Evolutionary conservation across 2,113 vertebrate genomes (phyloP).

Genomic region (Hemibagrus wyckioides): DNA sequence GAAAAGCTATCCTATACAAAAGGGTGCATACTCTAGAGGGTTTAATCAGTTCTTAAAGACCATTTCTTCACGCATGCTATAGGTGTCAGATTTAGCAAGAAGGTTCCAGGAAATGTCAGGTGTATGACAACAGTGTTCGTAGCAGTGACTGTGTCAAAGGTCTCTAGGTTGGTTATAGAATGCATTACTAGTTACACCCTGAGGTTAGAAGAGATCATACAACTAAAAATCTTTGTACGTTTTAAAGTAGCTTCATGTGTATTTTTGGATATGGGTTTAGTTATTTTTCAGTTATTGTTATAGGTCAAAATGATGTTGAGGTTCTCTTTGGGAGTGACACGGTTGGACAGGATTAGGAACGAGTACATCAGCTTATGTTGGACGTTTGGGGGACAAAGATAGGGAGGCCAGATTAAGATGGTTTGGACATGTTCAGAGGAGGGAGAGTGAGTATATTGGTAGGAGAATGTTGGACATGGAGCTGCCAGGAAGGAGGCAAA

Average conservation of each 20-base stretch:
- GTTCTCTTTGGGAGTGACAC: too few species aligned
- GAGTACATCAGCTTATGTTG: too few species aligned
- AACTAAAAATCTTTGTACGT: not conserved
- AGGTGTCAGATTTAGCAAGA: not conserved
- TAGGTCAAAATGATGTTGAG: too few species aligned
- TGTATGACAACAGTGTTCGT: not conserved
- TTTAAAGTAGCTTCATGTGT: not conserved
- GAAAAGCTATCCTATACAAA: not conserved
- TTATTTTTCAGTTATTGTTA: not conserved
- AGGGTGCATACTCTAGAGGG: not conserved
- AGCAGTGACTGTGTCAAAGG: not conserved
- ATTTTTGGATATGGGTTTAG: not conserved
- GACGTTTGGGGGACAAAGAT: too few species aligned
- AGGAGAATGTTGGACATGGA: too few species aligned
- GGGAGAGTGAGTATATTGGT: too few species aligned
- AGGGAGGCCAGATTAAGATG: too few species aligned
- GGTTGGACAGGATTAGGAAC: too few species aligned
- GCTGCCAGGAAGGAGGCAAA: too few species aligned
- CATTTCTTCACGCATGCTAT: not conserved
- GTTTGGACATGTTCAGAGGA: too few species aligned
- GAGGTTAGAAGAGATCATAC: not conserved
- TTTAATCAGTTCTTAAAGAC: not conserved
- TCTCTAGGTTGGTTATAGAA: not conserved
- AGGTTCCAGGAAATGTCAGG: not conserved
- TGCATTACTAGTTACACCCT: not conserved